These are phyloP conservation scores for Poecile montanus DNA, from an alignment of 2,797 vertebrate genomes.

Conservation along the genomic window DNA sequence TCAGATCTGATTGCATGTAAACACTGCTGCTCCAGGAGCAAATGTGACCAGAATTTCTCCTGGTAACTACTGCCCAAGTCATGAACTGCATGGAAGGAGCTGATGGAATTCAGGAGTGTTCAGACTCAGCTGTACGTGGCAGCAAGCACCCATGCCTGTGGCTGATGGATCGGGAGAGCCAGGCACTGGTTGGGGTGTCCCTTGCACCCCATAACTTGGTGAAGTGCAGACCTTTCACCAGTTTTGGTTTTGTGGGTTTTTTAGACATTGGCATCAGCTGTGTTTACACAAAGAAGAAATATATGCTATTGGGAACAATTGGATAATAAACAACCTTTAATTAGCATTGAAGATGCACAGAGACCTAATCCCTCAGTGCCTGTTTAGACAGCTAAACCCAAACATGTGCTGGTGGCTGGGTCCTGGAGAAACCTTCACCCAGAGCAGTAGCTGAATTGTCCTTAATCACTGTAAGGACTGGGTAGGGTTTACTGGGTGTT, in stretches of 20 bases:
- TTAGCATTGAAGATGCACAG: neutral
- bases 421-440: neutral
- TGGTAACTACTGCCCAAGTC: neutral
- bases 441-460: fast-evolving
- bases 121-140: fast-evolving
- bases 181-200: fast-evolving
- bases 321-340: conserved; percentile 41
- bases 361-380: conserved; percentile 27
- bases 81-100: fast-evolving
- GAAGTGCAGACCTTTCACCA: neutral
- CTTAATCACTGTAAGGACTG: neutral
- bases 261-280: fast-evolving
- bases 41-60: neutral
- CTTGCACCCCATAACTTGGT: neutral
- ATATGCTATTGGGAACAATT: fast-evolving
- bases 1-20: neutral
- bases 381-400: conserved; percentile 38
- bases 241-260: neutral
- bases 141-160: fast-evolving
- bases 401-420: fast-evolving
- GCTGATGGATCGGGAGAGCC: neutral
- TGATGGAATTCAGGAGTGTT: neutral
- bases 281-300: conserved; percentile 42
- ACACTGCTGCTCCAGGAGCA: neutral
- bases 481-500: neutral